These are phyloP conservation scores for Alloscopus bannaensis DNA, from an alignment of 2,888 invertebrate genomes.

Conservation along the genomic window DNA sequence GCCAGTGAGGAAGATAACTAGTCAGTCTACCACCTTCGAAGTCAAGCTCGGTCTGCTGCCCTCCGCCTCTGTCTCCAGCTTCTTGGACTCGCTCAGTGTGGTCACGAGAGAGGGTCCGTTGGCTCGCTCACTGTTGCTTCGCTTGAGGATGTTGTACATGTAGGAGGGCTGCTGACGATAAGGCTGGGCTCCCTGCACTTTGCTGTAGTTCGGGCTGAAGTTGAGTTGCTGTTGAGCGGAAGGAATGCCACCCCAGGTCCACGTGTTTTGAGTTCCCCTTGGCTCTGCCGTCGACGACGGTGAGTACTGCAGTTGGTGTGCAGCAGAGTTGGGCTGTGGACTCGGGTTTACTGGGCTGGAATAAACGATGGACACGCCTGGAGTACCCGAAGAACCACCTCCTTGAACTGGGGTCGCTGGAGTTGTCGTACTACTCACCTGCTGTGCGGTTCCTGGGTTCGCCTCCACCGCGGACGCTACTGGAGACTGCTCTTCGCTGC, in stretches of 20 bases:
- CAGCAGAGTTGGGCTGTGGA: conserved; percentile 25
- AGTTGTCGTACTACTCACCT: conserved; percentile 40
- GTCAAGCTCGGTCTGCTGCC: conserved; percentile 28
- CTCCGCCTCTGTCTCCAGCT: conserved; percentile 4
- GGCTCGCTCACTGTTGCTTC: neutral
- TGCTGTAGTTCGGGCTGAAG: conserved; percentile 42
- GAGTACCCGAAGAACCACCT: neutral
- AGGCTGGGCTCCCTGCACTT: conserved; percentile 46
- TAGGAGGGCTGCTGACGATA: conserved; percentile 19
- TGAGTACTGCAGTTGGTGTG: conserved; percentile 56
- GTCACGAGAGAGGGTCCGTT: conserved; percentile 18
- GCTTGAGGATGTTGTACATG: conserved; percentile 31
- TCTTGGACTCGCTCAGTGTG: conserved; percentile 28
- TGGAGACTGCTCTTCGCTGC: neutral
- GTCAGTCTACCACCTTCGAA: conserved; percentile 42
- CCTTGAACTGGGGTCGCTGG: neutral
- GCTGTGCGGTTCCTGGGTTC: conserved; percentile 17
- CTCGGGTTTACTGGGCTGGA: neutral
- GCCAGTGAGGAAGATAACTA: conserved; percentile 46
- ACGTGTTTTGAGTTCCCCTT: conserved; percentile 29
- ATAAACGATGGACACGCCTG: conserved; percentile 14
- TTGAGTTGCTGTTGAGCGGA: neutral
- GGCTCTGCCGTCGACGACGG: conserved; percentile 23
- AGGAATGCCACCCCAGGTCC: conserved; percentile 42
- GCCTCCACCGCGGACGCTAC: conserved; percentile 16